Evolutionary conservation across 2,888 invertebrate species (phyloP).

Genomic region (Calephelis perditalis): DNA sequence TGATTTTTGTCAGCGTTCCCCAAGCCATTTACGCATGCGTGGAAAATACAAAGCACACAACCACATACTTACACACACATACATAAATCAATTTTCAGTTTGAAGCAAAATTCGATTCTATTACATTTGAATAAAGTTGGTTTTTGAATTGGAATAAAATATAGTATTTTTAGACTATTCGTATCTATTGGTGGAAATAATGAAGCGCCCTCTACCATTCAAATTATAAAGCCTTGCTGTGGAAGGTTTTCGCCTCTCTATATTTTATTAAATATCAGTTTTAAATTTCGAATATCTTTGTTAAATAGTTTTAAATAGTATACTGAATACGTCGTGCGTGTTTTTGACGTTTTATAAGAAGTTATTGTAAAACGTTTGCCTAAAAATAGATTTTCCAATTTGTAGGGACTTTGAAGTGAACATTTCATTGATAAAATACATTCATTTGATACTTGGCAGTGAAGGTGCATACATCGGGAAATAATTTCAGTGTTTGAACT

Average conservation of each 20-base stretch:
- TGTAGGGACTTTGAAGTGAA: slow-evolving; percentile 50
- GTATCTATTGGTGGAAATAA: slow-evolving; percentile 55
- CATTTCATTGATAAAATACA: slow-evolving; percentile 67
- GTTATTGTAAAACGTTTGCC: slow-evolving; percentile 36
- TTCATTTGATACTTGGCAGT: slow-evolving; percentile 63
- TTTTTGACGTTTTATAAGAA: background rate
- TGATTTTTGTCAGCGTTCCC: slow-evolving; percentile 67
- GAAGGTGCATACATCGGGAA: slow-evolving; percentile 46
- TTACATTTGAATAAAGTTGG: slow-evolving; percentile 21
- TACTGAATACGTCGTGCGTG: background rate
- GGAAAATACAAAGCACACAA: slow-evolving; percentile 50
- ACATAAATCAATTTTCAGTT: slow-evolving; percentile 25
- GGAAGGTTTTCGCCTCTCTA: slow-evolving; percentile 63
- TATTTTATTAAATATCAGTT: slow-evolving; percentile 58
- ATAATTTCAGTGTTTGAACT: slow-evolving; percentile 40
- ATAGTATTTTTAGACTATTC: slow-evolving; percentile 73
- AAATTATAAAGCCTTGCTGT: slow-evolving; percentile 60
- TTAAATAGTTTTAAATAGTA: slow-evolving; percentile 5
- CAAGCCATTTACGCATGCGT: slow-evolving; percentile 58
- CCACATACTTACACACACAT: slow-evolving; percentile 42
- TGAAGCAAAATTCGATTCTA: slow-evolving; percentile 34
- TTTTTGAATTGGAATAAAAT: slow-evolving; percentile 22
- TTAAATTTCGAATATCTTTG: slow-evolving; percentile 2
- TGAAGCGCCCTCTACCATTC: slow-evolving; percentile 73
- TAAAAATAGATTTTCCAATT: slow-evolving; percentile 60